phyloP scores from a whole-genome alignment of 2,113 vertebrate species.

The Melanocharis versteri region DNA sequence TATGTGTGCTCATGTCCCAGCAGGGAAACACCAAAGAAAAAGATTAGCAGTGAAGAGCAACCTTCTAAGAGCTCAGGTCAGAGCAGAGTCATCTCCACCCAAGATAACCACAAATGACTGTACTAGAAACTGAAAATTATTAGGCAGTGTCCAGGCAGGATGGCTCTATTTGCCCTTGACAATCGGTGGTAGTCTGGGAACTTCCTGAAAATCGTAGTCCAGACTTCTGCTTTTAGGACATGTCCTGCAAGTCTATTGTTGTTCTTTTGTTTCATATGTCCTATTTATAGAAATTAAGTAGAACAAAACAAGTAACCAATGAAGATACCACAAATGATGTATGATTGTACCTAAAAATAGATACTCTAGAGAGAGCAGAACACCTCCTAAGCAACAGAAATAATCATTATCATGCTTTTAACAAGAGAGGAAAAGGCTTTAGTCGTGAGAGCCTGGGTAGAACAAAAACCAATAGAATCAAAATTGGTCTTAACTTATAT shows the following conservation, averaged over 20 bases:
- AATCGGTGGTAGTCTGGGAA: neutral
- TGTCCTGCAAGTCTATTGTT: neutral
- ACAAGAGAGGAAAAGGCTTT: neutral
- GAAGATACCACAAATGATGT: neutral
- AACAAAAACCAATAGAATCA: neutral
- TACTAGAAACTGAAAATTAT: neutral
- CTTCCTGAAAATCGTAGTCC: neutral
- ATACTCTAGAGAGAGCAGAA: neutral
- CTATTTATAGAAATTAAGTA: conserved; percentile 29
- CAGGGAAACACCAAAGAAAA: neutral
- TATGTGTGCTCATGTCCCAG: neutral
- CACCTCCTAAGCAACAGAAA: neutral
- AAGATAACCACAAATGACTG: neutral
- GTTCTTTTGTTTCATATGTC: conserved; percentile 8
- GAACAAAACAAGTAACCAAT: neutral
- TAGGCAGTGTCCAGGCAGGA: neutral
- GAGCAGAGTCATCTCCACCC: neutral
- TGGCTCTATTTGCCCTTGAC: neutral
- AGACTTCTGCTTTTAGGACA: neutral
- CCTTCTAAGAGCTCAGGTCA: neutral
- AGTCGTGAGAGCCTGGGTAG: neutral
- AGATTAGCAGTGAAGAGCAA: neutral
- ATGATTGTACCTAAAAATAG: conserved; percentile 1
- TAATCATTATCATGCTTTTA: neutral
- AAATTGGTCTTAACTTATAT: neutral